phyloP scores from a whole-genome alignment of 2,113 vertebrate species.

The Mustela nigripes region DNA sequence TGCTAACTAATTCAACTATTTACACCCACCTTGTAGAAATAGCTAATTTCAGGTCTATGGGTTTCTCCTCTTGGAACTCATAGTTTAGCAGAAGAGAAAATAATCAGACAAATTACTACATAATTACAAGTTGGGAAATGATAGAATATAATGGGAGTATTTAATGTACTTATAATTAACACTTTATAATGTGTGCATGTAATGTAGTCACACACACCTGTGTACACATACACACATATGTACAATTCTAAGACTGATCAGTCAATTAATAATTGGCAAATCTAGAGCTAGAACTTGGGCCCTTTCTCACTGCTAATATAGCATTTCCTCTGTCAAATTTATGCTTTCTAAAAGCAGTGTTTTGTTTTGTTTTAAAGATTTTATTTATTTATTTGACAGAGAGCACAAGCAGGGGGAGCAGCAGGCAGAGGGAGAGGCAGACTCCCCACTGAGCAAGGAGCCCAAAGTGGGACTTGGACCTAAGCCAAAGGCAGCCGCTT shows the following conservation, averaged over 20 bases:
- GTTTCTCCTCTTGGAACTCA: background rate
- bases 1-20: background rate
- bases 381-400: too few species aligned
- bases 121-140: background rate
- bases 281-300: background rate
- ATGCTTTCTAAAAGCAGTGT: background rate
- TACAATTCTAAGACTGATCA: background rate
- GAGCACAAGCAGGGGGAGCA: too few species aligned
- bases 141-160: background rate
- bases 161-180: background rate
- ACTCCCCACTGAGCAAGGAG: too few species aligned
- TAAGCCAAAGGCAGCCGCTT: too few species aligned
- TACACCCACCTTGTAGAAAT: background rate
- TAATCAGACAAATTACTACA: background rate
- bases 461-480: too few species aligned
- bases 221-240: background rate
- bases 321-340: background rate
- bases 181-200: background rate
- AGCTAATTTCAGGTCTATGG: background rate
- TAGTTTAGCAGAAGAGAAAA: background rate
- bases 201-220: background rate
- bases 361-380: background rate
- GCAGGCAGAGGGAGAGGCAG: too few species aligned
- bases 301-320: background rate
- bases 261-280: background rate